phyloP scores from a whole-genome alignment of 2,888 invertebrate species.

The Panzeria rudis region DNA sequence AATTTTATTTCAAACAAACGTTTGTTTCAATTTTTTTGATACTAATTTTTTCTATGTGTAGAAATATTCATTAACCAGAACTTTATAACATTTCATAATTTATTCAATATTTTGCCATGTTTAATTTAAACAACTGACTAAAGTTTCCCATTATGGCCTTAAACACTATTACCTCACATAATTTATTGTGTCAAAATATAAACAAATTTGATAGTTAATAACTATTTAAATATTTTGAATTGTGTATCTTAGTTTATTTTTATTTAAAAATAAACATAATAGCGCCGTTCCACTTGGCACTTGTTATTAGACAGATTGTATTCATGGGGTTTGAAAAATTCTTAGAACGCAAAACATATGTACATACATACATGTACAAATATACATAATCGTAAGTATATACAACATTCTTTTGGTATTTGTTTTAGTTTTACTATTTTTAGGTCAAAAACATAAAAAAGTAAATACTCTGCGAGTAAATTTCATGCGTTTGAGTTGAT shows the following conservation, averaged over 20 bases:
- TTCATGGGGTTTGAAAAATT: conserved; percentile 46
- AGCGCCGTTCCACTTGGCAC: conserved; percentile 69
- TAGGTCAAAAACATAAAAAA: conserved; percentile 53
- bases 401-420: conserved; percentile 11
- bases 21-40: too few species aligned
- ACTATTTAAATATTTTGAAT: conserved; percentile 41
- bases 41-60: too few species aligned
- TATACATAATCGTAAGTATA: neutral
- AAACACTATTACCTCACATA: neutral
- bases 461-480: conserved; percentile 9
- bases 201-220: conserved; percentile 30
- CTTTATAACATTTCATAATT: too few species aligned
- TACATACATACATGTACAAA: neutral
- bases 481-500: neutral
- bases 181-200: conserved; percentile 9
- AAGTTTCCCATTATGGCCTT: neutral
- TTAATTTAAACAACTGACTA: neutral
- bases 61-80: too few species aligned
- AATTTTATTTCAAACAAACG: too few species aligned
- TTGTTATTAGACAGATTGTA: conserved; percentile 58
- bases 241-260: conserved; percentile 21
- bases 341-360: conserved; percentile 12
- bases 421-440: conserved; percentile 55
- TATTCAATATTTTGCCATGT: neutral
- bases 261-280: conserved; percentile 61